Evolutionary conservation across 2,113 vertebrate genomes (phyloP).

Genomic region (Acanthisitta chloris): DNA sequence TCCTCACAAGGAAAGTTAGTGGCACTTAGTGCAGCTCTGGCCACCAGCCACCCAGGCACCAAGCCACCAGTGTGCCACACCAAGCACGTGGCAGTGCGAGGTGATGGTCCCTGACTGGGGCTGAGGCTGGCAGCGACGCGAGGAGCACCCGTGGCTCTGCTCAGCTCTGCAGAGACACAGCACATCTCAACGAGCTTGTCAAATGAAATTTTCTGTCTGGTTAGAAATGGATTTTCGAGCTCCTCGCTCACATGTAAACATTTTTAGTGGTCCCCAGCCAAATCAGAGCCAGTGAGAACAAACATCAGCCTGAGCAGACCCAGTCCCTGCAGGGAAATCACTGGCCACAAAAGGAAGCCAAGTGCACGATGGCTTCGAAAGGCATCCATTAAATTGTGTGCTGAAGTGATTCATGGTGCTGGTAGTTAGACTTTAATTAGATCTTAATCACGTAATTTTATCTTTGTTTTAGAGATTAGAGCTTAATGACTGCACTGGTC

Average conservation of each 20-base stretch:
- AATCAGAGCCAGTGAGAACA: not conserved
- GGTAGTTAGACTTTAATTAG: constrained; percentile 27
- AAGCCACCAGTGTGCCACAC: not conserved
- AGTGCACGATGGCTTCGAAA: not conserved
- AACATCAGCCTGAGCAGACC: not conserved
- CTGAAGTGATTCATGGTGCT: not conserved
- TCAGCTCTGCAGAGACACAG: not conserved
- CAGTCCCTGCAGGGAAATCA: constrained; percentile 8
- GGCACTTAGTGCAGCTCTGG: not conserved
- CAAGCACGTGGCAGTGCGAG: not conserved
- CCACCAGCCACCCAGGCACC: not conserved
- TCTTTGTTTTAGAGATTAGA: constrained; percentile 40
- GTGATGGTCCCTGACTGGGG: not conserved
- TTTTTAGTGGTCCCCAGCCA: constrained; percentile 20
- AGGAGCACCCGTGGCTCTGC: not conserved
- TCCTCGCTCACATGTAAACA: not conserved
- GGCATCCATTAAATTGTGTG: not conserved
- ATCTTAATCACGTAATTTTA: constrained; percentile 36
- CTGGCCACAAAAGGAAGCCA: not conserved
- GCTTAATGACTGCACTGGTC: constrained; percentile 7
- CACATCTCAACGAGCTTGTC: not conserved
- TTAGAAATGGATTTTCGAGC: constrained; percentile 40
- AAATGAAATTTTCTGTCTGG: constrained; percentile 38
- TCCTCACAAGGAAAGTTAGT: not conserved
- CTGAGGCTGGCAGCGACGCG: rapidly evolving